Evolutionary conservation across 2,797 vertebrate genomes (phyloP), one percentile per base, ranked within the genome.

Genomic region (Heterohyrax brucei): DNA sequence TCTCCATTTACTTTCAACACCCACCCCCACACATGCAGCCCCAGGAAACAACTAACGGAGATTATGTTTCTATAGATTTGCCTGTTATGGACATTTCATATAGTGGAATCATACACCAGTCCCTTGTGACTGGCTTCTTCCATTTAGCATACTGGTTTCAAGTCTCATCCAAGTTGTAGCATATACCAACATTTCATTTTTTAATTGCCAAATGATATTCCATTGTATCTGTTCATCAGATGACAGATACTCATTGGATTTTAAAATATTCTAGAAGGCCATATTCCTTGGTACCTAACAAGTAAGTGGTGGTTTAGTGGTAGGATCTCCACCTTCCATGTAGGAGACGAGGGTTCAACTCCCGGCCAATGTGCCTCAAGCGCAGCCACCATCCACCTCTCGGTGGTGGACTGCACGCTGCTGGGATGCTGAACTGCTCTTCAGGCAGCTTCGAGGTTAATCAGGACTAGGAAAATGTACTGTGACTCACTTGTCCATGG

Each of bases 221-320:
- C 68, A 48, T 3, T 46, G 30, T 44, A 39, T 16, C 44, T 50
- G 56, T n/a, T 53, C 12, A 56, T 61, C 33, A 73, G 56, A 10
- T 77, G 73, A 88, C 78, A 28, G 48, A 61, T 10, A 50, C 68
- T 44, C 39, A 72, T 0, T 80, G 53, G 53, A 75, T 78, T 94
- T 87, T 92, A 83, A 95, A 83, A 13, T 33, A 56, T 56, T 48
- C 76, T 46, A 26, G 12, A 94, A 85, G 78, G 48, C 44, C 72
- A 48, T 8, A 79, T 70, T 79, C 78, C 46, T 94, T 76, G 59
- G 18, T 46, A 48, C 68, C 62, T 73, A 18, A 1, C 46, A 24
- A 68, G 48, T 19, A 73, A 83, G 64, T 0, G 56, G 77, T 56
- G n/a, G 48, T 33, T 97, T 56, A 76, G 70, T 39, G 70, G 64